Evolutionary conservation across 2,888 invertebrate species (phyloP).

Genomic region (Elmis aenea): DNA sequence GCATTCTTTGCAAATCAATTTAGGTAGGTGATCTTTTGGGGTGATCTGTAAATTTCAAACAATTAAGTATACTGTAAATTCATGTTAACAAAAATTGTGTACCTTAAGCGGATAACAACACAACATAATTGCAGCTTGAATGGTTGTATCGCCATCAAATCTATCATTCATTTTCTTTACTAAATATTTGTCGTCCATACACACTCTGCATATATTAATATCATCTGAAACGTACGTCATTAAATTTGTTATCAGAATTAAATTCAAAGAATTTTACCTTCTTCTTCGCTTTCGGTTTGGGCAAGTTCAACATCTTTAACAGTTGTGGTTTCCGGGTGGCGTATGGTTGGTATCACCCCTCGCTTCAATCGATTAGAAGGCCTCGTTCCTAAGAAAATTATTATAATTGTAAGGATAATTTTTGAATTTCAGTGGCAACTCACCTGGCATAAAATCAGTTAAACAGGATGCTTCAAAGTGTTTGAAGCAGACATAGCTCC

Average conservation of each 20-base stretch:
- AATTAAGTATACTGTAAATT: background rate
- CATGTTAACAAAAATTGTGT: slow-evolving; percentile 5
- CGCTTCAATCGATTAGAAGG: slow-evolving; percentile 6
- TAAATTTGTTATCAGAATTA: no score
- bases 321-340: background rate
- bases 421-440: slow-evolving; percentile 1
- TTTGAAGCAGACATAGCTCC: slow-evolving; percentile 35
- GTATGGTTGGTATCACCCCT: slow-evolving; percentile 5
- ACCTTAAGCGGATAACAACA: slow-evolving; percentile 31
- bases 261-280: no score
- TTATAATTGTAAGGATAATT: no score
- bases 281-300: background rate
- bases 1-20: slow-evolving; percentile 35
- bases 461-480: slow-evolving; percentile 29
- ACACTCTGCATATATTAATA: slow-evolving; percentile 8
- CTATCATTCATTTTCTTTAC: slow-evolving; percentile 5
- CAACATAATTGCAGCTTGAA: slow-evolving; percentile 24
- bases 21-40: slow-evolving; percentile 31
- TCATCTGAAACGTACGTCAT: no score
- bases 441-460: slow-evolving; percentile 10
- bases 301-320: background rate
- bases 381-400: slow-evolving; percentile 6
- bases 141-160: slow-evolving; percentile 10
- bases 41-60: slow-evolving; percentile 30
- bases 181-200: slow-evolving; percentile 6